Conservation (phyloP, 2,113 vertebrate species). For the Spizaetus ornatus region DNA sequence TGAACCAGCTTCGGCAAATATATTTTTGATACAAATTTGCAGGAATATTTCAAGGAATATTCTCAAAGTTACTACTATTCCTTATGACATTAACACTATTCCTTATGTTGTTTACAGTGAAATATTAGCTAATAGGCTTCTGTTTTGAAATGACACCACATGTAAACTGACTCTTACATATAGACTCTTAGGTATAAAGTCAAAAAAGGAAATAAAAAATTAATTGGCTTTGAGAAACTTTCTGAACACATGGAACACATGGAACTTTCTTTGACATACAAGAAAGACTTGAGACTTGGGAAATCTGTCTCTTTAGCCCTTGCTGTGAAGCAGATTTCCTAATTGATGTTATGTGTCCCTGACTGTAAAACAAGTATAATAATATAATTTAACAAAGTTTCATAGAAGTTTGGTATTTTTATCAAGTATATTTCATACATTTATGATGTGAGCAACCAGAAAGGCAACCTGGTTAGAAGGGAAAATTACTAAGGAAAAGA, state of each 20-base stretch:
- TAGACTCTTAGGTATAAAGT: neutral
- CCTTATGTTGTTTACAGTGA: neutral
- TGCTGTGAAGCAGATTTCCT: neutral
- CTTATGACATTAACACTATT: neutral
- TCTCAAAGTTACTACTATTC: neutral
- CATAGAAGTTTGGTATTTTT: neutral
- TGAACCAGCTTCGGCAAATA: neutral
- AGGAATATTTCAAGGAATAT: neutral
- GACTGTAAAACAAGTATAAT: neutral
- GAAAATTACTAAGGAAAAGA: neutral
- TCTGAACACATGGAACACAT: neutral
- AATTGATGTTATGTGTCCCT: neutral
- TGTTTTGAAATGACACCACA: neutral
- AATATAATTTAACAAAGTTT: neutral
- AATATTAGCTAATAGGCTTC: neutral
- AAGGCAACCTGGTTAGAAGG: neutral
- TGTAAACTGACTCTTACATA: neutral
- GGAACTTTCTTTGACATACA: neutral
- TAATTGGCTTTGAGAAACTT: neutral
- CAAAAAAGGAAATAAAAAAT: neutral
- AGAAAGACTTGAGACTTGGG: neutral
- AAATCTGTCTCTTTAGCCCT: neutral
- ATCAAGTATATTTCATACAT: neutral
- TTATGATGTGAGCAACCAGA: neutral
- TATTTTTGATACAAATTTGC: neutral